Evolutionary conservation across 1,140 invertebrate species (phyloP).

Genomic region (Procambarus clarkii): DNA sequence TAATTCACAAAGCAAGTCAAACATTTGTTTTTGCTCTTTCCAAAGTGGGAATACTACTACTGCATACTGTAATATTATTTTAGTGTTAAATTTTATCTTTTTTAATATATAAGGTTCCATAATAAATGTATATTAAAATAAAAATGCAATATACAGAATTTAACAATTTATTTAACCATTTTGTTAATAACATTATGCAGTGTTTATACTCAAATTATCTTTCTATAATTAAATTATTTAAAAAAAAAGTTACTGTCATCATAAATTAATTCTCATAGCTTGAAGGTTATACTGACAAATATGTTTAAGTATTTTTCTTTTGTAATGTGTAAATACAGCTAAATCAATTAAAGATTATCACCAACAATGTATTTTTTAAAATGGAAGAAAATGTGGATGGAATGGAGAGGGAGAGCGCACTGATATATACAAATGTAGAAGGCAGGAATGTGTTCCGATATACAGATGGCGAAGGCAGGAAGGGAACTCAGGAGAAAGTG

Average conservation of each 20-base stretch:
- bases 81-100: too few species aligned
- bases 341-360: neutral
- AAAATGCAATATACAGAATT: constrained; percentile 35
- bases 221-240: constrained; percentile 5
- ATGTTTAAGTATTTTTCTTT: neutral
- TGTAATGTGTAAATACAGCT: neutral
- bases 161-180: constrained; percentile 60
- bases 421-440: too few species aligned
- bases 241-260: neutral
- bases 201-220: constrained; percentile 30
- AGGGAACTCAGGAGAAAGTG: too few species aligned
- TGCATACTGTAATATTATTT: too few species aligned
- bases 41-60: too few species aligned
- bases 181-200: constrained; percentile 49
- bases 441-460: too few species aligned
- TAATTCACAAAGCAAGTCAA: too few species aligned
- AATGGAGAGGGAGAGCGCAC: neutral
- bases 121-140: neutral
- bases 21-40: too few species aligned
- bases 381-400: too few species aligned
- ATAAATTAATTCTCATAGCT: neutral
- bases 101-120: too few species aligned
- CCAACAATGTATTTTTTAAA: too few species aligned
- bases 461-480: too few species aligned
- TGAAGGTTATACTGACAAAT: neutral